Base-by-base conservation (phyloP, 2,888 invertebrate species). In the Lumbricus terrestris region DNA sequence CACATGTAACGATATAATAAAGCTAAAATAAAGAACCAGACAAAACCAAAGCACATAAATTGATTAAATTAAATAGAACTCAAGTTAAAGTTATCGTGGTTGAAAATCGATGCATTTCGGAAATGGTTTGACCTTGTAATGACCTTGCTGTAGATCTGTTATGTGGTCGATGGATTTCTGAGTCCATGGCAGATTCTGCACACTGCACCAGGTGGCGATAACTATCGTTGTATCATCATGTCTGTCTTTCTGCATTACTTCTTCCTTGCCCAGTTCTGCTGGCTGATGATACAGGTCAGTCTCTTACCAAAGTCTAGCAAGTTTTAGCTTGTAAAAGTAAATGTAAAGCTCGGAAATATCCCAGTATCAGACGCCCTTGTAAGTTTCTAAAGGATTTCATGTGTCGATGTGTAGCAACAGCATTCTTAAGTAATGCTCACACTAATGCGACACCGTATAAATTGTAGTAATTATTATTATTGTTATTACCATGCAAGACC, bases 201-300 rank as follows among this genome's bases (percentile, higher is more conserved):
- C 88, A 93, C 93, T 5, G 20, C 8, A 3, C 91, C 92, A 89
- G 92, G 90, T 5, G 82, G 92, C 8, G 92, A 91, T 23, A 94
- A 94, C 92, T 93, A 93, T 92, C 91, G 94, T 40, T 95, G 95
- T 92, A 94, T 94, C 89, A 93, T 94, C 35, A 94, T 95, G 94
- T 93, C 94, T 16, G 90, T 94, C 18, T 94, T 94, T 89, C 88
- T 93, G 15, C 94, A 94, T 91, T 95, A 94, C 92, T 94, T 94
- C 92, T 94, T 94, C 92, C 91, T 94, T 83, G 92, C 94, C 13
- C 95, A 95, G 93, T 95, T 94, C 92, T 93, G 93, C 23, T 94
- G 94, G 95, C 94, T 95, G 91, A 92, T 94, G 92, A 92, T 93
- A 89, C 94, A 94, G 94, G 94, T 94, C 91, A 85, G 85, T 8